Evolutionary conservation across 2,113 vertebrate genomes (phyloP).

Genomic region (Sisor rabdophorus): DNA sequence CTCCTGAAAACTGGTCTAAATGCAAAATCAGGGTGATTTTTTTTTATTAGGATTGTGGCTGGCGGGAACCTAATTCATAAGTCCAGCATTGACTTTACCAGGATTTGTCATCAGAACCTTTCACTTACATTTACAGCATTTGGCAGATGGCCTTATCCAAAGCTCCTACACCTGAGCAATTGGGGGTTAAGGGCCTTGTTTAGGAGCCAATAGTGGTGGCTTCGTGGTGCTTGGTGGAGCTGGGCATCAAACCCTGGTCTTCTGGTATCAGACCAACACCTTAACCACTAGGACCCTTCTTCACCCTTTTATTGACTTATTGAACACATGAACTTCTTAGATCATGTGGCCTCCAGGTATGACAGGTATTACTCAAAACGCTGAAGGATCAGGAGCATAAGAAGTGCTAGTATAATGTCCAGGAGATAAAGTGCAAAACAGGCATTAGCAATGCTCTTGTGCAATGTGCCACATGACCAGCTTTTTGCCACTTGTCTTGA

Average conservation of each 20-base stretch:
- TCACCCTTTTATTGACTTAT: no score
- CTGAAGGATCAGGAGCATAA: background rate
- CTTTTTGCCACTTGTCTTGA: conserved; percentile 11
- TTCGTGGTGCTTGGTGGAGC: no score
- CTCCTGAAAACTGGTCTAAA: no score
- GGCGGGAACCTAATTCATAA: background rate
- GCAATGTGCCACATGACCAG: background rate
- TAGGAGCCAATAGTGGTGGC: no score
- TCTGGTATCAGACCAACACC: no score
- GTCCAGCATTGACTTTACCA: background rate
- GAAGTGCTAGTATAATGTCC: background rate
- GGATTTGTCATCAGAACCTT: background rate
- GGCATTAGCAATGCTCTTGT: background rate
- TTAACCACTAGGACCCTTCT: no score
- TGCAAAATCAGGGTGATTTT: no score
- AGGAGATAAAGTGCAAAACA: background rate
- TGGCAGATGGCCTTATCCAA: no score
- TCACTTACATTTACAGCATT: background rate
- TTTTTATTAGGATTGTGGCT: no score
- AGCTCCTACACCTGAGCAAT: no score
- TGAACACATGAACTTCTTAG: background rate
- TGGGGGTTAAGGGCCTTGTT: no score
- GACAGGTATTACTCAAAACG: conserved; percentile 18
- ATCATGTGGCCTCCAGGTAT: conserved; percentile 6
- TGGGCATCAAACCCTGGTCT: no score